phyloP scores from a whole-genome alignment of 1,140 invertebrate genomes.

The Lutraria rhynchaena region DNA sequence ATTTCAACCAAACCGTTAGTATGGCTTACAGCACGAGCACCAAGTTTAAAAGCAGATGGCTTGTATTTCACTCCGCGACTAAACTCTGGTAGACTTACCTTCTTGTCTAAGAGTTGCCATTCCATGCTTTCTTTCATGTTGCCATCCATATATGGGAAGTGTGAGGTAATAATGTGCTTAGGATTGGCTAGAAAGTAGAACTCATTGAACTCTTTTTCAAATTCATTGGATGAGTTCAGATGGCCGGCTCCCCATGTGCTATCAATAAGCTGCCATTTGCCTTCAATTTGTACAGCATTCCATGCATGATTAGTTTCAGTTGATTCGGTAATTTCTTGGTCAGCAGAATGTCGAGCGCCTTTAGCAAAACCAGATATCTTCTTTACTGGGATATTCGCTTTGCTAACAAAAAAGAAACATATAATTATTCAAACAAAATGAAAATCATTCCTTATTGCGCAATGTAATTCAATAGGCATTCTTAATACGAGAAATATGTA shows the following conservation, averaged over 20 bases:
- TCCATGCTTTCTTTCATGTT: conserved; percentile 59
- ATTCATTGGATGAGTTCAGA: conserved; percentile 54
- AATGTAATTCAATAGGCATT: neutral
- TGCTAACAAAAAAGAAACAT: neutral
- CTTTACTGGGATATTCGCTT: conserved; percentile 43
- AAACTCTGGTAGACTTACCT: conserved; percentile 49
- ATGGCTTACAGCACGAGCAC: conserved; percentile 42
- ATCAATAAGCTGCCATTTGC: conserved; percentile 71
- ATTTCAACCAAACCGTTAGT: conserved; percentile 27
- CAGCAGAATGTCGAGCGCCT: conserved; percentile 97
- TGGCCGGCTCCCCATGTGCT: conserved; percentile 82
- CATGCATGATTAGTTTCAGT: conserved; percentile 85
- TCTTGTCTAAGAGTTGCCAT: conserved; percentile 61
- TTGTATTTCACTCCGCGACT: conserved; percentile 28
- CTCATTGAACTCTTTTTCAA: conserved; percentile 66
- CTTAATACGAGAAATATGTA: neutral
- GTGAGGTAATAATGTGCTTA: conserved; percentile 81
- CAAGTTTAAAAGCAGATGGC: conserved; percentile 35
- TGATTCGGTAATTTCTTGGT: conserved; percentile 95
- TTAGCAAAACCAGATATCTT: conserved; percentile 92
- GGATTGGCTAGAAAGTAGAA: conserved; percentile 83
- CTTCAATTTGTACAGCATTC: conserved; percentile 67
- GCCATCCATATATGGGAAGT: conserved; percentile 81
- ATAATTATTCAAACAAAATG: neutral
- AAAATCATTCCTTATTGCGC: neutral